Conservation (phyloP, 2,113 vertebrate genomes). For the Hystrix cristata region DNA sequence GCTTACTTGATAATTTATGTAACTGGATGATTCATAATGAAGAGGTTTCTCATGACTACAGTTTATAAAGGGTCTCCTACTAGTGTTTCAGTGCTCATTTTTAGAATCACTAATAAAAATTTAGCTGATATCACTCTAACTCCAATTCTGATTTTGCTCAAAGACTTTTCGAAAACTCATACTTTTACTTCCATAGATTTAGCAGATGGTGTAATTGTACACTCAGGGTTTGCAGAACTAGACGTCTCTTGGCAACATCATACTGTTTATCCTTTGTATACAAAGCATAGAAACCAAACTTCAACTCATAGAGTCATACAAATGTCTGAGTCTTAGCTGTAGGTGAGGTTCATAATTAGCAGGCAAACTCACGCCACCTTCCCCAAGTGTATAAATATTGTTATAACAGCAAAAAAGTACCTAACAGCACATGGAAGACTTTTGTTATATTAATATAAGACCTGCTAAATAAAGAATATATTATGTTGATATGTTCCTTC, state of each 20-base stretch:
- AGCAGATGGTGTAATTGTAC: slow-evolving; percentile 84
- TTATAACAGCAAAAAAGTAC: slow-evolving; percentile 67
- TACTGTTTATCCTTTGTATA: slow-evolving; percentile 83
- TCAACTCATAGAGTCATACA: slow-evolving; percentile 75
- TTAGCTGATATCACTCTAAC: slow-evolving; percentile 70
- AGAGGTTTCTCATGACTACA: not conserved
- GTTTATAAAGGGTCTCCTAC: not conserved
- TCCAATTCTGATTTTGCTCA: slow-evolving; percentile 71
- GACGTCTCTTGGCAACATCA: slow-evolving; percentile 82
- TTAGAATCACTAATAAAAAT: slow-evolving; percentile 65
- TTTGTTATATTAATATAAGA: not conserved
- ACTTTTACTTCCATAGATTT: slow-evolving; percentile 72
- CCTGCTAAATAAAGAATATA: not conserved
- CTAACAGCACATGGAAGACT: slow-evolving; percentile 28
- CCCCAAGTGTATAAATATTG: slow-evolving; percentile 59
- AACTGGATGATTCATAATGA: not conserved
- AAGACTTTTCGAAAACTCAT: slow-evolving; percentile 75
- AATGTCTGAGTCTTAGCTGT: slow-evolving; percentile 68
- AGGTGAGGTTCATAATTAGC: slow-evolving; percentile 75
- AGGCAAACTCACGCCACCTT: slow-evolving; percentile 26
- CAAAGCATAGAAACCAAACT: slow-evolving; percentile 83
- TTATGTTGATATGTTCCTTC: not conserved
- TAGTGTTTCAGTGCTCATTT: slow-evolving; percentile 43
- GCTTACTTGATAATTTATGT: not conserved
- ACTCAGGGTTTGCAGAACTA: slow-evolving; percentile 77